These are phyloP conservation scores for Hiodon tergisus DNA, from an alignment of 2,113 vertebrate genomes.

Conservation along the genomic window DNA sequence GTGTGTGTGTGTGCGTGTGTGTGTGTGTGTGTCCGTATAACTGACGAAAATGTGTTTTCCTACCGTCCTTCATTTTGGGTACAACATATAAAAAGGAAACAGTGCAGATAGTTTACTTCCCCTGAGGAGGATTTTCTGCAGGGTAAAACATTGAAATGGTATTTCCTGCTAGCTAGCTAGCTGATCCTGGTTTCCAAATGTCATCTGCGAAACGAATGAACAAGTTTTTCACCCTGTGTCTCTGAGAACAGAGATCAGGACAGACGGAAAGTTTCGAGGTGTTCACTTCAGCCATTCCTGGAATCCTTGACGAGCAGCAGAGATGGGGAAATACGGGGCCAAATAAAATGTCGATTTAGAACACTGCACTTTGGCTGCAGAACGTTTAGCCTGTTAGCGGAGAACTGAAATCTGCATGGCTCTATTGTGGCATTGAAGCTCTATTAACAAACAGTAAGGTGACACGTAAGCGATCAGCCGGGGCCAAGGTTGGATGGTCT, in stretches of 20 bases:
- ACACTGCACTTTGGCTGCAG: background rate
- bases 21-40: no score
- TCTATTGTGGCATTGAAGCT: no score
- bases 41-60: no score
- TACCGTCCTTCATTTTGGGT: background rate
- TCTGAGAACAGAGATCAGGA: background rate
- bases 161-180: slow-evolving; percentile 5
- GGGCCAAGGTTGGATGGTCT: no score
- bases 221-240: background rate
- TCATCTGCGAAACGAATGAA: background rate
- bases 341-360: background rate
- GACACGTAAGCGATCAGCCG: no score
- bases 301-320: background rate
- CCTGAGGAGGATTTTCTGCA: background rate
- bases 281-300: background rate
- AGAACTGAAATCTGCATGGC: no score
- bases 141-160: background rate
- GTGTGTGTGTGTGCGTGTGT: no score
- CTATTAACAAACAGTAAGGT: no score
- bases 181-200: background rate
- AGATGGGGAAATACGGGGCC: background rate
- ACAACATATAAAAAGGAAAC: background rate
- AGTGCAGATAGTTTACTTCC: background rate
- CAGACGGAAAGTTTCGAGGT: background rate
- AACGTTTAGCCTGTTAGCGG: no score